A percentile compares a stretch with the other conserved stretches of the same genome.
Conservation (phyloP, 2,113 vertebrate species). For the Rhombomys opimus region DNA sequence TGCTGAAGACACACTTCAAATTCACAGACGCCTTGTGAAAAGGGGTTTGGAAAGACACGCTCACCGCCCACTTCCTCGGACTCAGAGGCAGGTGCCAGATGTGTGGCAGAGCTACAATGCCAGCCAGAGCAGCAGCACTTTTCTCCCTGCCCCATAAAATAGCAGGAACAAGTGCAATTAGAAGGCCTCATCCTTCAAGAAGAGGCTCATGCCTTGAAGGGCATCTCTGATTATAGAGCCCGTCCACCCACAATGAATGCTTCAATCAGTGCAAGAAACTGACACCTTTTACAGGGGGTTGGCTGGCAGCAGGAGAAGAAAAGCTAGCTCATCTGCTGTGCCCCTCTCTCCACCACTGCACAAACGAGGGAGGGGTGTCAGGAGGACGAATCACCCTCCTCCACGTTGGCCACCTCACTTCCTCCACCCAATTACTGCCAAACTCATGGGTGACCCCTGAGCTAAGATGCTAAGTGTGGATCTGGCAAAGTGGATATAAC, state of each 20-base stretch:
- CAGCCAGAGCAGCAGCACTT: conserved; percentile 13
- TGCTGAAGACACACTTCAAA: conserved; percentile 60
- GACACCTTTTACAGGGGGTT: neutral
- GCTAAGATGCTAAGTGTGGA: neutral
- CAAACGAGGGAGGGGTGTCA: neutral
- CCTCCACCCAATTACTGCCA: neutral
- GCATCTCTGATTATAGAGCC: conserved; percentile 15
- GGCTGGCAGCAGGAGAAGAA: neutral
- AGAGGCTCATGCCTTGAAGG: neutral
- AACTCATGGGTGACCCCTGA: neutral
- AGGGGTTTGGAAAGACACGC: neutral
- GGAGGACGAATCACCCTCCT: neutral
- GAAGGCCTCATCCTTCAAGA: conserved; percentile 24
- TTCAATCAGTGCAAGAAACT: neutral
- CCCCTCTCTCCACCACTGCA: neutral
- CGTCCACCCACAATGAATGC: conserved; percentile 1
- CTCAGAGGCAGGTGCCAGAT: conserved; percentile 72
- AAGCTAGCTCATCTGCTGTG: neutral
- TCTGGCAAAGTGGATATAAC: neutral
- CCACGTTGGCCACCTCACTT: neutral
- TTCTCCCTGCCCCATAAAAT: conserved; percentile 58
- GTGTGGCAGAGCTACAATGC: neutral
- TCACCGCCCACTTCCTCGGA: conserved; percentile 44
- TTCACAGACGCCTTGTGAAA: neutral
- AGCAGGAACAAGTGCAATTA: conserved; percentile 69